These are phyloP conservation scores for Cherax destructor DNA, from an alignment of 1,140 invertebrate genomes.

Conservation along the genomic window DNA sequence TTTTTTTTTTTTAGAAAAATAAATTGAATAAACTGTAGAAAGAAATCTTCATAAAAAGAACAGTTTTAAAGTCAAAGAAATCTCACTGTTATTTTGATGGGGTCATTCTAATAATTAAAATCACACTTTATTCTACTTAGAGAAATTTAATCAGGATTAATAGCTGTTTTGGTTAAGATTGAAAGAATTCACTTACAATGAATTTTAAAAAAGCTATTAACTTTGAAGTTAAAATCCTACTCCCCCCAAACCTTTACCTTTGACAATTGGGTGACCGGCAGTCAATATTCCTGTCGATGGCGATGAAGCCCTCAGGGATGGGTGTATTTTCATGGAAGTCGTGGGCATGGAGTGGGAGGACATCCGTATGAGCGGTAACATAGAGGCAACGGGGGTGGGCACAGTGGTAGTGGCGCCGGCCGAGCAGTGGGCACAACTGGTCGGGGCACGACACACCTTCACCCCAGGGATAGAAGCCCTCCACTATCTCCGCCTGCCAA, in stretches of 20 bases:
- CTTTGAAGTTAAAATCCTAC: slow-evolving; percentile 22
- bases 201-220: too few relatives aligned
- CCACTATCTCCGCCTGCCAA: slow-evolving; percentile 63
- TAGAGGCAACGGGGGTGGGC: slow-evolving; percentile 84
- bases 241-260: slow-evolving; percentile 73
- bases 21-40: too few relatives aligned
- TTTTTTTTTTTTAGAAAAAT: too few relatives aligned
- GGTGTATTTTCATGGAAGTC: slow-evolving; percentile 90
- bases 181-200: too few relatives aligned
- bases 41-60: too few relatives aligned
- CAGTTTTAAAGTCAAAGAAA: too few relatives aligned
- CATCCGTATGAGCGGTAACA: slow-evolving; percentile 82
- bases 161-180: too few relatives aligned
- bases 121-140: too few relatives aligned
- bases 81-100: too few relatives aligned
- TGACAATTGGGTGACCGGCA: slow-evolving; percentile 83
- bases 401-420: slow-evolving; percentile 85
- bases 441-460: slow-evolving; percentile 81
- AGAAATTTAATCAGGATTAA: too few relatives aligned
- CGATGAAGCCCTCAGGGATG: slow-evolving; percentile 88
- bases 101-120: too few relatives aligned
- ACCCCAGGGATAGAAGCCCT: slow-evolving; percentile 79
- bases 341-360: slow-evolving; percentile 83
- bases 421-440: slow-evolving; percentile 79
- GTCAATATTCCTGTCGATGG: slow-evolving; percentile 87